These are phyloP conservation scores for Bubo blakistoni DNA, from an alignment of 2,113 vertebrate genomes.

Conservation along the genomic window DNA sequence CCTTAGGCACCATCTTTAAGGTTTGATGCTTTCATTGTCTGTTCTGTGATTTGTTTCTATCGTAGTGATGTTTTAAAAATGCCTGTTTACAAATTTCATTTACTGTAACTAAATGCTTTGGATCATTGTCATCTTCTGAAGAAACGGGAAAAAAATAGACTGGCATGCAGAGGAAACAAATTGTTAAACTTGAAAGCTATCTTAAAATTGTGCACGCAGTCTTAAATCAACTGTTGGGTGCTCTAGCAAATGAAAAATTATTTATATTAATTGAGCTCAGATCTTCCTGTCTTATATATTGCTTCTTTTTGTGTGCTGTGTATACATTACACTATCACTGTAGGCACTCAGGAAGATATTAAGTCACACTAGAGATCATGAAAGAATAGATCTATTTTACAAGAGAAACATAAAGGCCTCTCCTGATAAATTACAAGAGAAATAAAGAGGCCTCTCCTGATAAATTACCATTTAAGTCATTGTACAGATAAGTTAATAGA, in stretches of 20 bases:
- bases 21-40: not conserved
- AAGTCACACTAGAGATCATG: not conserved
- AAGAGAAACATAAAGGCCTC: not conserved
- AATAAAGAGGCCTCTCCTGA: not conserved
- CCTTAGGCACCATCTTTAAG: not conserved
- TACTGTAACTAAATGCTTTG: not conserved
- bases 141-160: not conserved
- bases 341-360: not conserved
- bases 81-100: not conserved
- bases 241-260: not conserved
- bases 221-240: not conserved
- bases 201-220: not conserved
- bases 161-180: not conserved
- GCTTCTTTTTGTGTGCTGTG: not conserved
- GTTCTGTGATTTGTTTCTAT: not conserved
- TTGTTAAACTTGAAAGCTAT: not conserved
- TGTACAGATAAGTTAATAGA: not conserved
- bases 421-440: not conserved
- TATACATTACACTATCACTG: not conserved
- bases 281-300: not conserved
- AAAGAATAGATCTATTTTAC: not conserved
- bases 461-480: not conserved
- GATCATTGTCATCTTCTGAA: not conserved
- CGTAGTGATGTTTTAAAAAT: not conserved
- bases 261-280: not conserved